These are phyloP conservation scores for Trigoniulus corallinus DNA, from an alignment of 1,140 invertebrate species.

Conservation along the genomic window DNA sequence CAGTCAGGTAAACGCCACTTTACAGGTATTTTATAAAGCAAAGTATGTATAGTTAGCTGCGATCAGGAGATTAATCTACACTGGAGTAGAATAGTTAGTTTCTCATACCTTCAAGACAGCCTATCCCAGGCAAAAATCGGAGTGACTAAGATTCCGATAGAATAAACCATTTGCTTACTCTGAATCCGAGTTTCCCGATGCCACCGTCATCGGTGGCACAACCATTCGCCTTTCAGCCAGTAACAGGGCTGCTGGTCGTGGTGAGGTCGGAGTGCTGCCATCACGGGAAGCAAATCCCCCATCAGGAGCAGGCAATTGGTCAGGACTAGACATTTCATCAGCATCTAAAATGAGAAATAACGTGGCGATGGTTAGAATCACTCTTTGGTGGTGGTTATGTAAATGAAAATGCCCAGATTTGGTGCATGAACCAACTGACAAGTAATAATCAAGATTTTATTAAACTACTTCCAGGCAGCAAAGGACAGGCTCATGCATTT, in stretches of 20 bases:
- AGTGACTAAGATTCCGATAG: too few relatives aligned
- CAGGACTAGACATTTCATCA: constrained; percentile 13
- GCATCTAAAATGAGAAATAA: not conserved
- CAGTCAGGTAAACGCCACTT: too few relatives aligned
- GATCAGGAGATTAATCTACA: too few relatives aligned
- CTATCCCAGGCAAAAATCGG: too few relatives aligned
- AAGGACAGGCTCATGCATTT: not conserved
- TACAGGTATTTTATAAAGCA: too few relatives aligned
- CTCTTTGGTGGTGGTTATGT: constrained; percentile 4
- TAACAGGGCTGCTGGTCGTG: not conserved
- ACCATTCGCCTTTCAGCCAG: constrained; percentile 11
- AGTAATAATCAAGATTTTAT: not conserved
- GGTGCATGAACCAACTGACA: not conserved
- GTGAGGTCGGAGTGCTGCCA: constrained; percentile 1
- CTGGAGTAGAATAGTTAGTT: too few relatives aligned
- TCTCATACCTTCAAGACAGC: too few relatives aligned
- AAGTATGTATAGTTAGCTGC: too few relatives aligned
- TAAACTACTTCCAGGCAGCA: not conserved
- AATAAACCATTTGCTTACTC: too few relatives aligned
- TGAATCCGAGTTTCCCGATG: constrained; percentile 14
- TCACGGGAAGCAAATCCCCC: constrained; percentile 10
- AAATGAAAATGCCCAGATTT: constrained; percentile 3
- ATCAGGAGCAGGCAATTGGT: constrained; percentile 12
- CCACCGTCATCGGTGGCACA: constrained; percentile 11
- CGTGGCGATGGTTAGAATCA: constrained; percentile 7